Conservation (phyloP, 1,140 invertebrate species). For the Ganaspis sp. region DNA sequence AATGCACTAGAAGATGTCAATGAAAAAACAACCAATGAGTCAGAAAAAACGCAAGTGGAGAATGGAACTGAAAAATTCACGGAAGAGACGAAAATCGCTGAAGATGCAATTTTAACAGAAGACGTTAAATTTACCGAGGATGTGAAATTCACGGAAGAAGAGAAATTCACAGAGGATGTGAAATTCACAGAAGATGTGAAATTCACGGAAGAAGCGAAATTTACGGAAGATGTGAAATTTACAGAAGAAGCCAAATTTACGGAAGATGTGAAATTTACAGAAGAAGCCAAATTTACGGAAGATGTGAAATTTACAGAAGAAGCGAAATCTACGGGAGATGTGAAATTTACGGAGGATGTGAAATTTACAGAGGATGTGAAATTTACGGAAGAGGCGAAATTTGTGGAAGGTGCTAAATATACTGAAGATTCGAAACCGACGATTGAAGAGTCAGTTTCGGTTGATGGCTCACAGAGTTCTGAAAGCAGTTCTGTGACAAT, state of each 20-base stretch:
- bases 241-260: background rate
- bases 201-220: slow-evolving; percentile 38
- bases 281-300: slow-evolving; percentile 52
- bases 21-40: background rate
- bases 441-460: slow-evolving; percentile 54
- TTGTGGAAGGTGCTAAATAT: slow-evolving; percentile 13
- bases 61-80: slow-evolving; percentile 32
- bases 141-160: background rate
- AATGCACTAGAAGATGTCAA: slow-evolving; percentile 19
- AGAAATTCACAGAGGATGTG: background rate
- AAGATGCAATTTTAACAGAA: background rate
- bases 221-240: slow-evolving; percentile 47
- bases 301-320: background rate
- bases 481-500: slow-evolving; percentile 53
- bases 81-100: slow-evolving; percentile 18
- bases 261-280: slow-evolving; percentile 29
- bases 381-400: background rate
- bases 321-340: background rate
- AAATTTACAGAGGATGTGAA: slow-evolving; percentile 53
- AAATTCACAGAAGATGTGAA: slow-evolving; percentile 17
- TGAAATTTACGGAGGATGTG: slow-evolving; percentile 33
- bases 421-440: slow-evolving; percentile 43
- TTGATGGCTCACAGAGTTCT: background rate
- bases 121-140: slow-evolving; percentile 37
- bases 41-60: slow-evolving; percentile 31